These are phyloP conservation scores for Petrolisthes cinctipes DNA, from an alignment of 2,888 invertebrate species.

Conservation along the genomic window DNA sequence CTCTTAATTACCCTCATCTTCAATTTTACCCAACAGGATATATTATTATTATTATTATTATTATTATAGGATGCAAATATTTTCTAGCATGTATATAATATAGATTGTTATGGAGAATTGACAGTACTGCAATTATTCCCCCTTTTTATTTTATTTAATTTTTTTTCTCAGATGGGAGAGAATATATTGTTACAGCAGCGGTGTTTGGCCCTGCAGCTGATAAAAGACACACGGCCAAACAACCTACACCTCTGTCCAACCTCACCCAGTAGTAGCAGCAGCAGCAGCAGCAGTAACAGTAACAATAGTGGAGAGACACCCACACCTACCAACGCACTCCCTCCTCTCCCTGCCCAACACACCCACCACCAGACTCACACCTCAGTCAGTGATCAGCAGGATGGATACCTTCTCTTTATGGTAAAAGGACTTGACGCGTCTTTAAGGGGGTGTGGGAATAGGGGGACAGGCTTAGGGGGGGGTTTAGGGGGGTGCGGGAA, in stretches of 20 bases:
- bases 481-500: too few species aligned
- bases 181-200: slow-evolving; percentile 31
- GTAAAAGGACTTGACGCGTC: background rate
- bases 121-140: too few species aligned
- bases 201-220: slow-evolving; percentile 45
- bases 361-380: background rate
- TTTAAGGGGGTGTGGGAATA: too few species aligned
- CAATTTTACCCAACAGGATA: too few species aligned
- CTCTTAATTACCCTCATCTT: too few species aligned
- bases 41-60: too few species aligned
- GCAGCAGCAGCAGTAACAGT: slow-evolving; percentile 13
- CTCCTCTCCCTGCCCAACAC: background rate
- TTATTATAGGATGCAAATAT: too few species aligned
- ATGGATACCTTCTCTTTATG: slow-evolving; percentile 46
- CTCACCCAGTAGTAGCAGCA: slow-evolving; percentile 8
- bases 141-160: too few species aligned
- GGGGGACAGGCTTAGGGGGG: too few species aligned
- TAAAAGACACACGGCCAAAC: slow-evolving; percentile 7
- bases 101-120: too few species aligned
- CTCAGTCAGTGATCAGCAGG: slow-evolving; percentile 16
- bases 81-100: too few species aligned
- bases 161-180: slow-evolving; percentile 46
- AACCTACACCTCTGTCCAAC: background rate
- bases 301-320: slow-evolving; percentile 28
- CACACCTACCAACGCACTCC: slow-evolving; percentile 23